phyloP scores from a whole-genome alignment of 2,797 vertebrate genomes.

The Phalloptychus januarius region DNA sequence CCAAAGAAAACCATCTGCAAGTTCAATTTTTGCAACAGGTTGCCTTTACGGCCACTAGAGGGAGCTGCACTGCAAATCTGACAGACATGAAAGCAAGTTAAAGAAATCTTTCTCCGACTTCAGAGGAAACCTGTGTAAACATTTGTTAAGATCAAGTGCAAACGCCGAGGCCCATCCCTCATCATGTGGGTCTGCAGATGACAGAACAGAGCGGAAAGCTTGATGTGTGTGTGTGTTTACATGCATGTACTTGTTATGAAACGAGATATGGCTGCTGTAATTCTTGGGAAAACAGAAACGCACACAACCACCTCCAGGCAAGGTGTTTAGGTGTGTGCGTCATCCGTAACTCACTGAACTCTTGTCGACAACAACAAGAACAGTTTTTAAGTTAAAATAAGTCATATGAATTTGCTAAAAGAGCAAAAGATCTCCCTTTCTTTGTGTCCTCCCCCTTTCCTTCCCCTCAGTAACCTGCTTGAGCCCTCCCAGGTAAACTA shows the following conservation, averaged over 20 bases:
- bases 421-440: slow-evolving; percentile 12
- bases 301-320: slow-evolving; percentile 29
- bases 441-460: slow-evolving; percentile 41
- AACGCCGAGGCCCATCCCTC: slow-evolving; percentile 23
- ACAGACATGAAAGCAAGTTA: not conserved
- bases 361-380: slow-evolving; percentile 5
- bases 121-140: slow-evolving; percentile 7
- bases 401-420: slow-evolving; percentile 2
- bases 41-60: slow-evolving; percentile 56
- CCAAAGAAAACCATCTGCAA: not conserved
- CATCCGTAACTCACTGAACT: slow-evolving; percentile 14
- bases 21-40: not conserved
- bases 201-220: slow-evolving; percentile 28
- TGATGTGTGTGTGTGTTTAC: slow-evolving; percentile 26
- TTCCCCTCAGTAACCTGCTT: slow-evolving; percentile 56
- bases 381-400: not conserved
- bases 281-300: slow-evolving; percentile 53
- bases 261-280: slow-evolving; percentile 60
- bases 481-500: slow-evolving; percentile 36
- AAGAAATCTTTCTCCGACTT: slow-evolving; percentile 1
- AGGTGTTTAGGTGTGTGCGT: not conserved
- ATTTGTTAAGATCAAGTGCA: slow-evolving; percentile 2
- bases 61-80: slow-evolving; percentile 49
- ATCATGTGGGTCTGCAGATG: slow-evolving; percentile 40
- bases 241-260: slow-evolving; percentile 70